Percentiles rank a stretch among this genome's conserved stretches.
Conservation (phyloP, 2,113 vertebrate genomes). For the Gnathochromis pfefferi region DNA sequence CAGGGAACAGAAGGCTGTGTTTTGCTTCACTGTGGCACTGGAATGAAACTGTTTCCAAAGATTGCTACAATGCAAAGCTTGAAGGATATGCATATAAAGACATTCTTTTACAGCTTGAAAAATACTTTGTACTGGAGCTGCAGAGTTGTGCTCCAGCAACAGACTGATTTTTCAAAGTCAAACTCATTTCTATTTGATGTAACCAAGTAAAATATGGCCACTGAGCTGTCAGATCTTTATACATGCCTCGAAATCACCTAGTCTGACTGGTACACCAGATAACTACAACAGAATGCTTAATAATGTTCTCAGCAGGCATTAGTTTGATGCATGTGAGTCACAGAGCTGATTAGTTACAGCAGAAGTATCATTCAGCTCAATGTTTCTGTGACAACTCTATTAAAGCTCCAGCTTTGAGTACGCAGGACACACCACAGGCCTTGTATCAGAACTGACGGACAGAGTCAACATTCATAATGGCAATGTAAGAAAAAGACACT, state of each 20-base stretch:
- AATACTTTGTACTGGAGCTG: neutral
- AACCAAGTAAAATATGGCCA: neutral
- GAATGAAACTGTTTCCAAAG: neutral
- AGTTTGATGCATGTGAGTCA: constrained; percentile 16
- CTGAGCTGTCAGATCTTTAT: neutral
- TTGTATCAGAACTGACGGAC: neutral
- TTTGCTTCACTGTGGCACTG: neutral
- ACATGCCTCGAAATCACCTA: neutral
- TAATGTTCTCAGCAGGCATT: constrained; percentile 13
- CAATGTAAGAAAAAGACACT: neutral
- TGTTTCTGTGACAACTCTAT: constrained; percentile 12
- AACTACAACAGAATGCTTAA: neutral
- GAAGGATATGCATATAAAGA: neutral
- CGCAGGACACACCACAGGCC: neutral
- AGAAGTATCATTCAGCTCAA: constrained; percentile 4
- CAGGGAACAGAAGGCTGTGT: neutral
- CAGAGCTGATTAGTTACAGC: constrained; percentile 16
- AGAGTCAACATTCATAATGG: constrained; percentile 4
- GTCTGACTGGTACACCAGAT: neutral
- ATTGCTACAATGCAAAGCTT: neutral
- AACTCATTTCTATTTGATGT: neutral
- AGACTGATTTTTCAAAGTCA: neutral
- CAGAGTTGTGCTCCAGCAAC: neutral
- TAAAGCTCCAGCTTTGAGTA: neutral
- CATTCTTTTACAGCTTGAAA: neutral